Conservation (phyloP, 1,140 invertebrate genomes). For the Calephelis virginiensis region DNA sequence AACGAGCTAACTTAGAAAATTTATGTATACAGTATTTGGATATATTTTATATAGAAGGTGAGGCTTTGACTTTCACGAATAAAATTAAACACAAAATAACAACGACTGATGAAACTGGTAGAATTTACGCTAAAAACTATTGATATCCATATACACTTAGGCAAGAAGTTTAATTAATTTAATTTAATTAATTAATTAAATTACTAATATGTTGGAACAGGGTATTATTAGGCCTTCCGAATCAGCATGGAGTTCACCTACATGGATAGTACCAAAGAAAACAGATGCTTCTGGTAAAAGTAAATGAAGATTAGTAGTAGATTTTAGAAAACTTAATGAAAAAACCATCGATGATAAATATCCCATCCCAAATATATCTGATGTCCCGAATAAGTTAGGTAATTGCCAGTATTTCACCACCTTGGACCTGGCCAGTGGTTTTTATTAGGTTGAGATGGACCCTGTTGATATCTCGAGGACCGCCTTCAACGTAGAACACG, state of each 20-base stretch:
- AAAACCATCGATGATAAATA: slow-evolving; percentile 22
- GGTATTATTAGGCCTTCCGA: background rate
- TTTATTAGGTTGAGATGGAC: no score
- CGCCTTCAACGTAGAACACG: no score
- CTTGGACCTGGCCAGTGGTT: no score
- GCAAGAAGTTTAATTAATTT: slow-evolving; percentile 24
- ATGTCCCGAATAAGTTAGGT: background rate
- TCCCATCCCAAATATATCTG: background rate
- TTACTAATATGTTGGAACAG: slow-evolving; percentile 16
- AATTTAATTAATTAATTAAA: no score
- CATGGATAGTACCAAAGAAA: slow-evolving; percentile 21
- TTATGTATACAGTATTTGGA: slow-evolving; percentile 24
- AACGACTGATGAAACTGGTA: slow-evolving; percentile 14
- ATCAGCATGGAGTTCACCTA: slow-evolving; percentile 19
- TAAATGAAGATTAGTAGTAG: slow-evolving; percentile 21
- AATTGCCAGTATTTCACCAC: no score
- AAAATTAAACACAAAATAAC: slow-evolving; percentile 21
- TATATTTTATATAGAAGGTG: slow-evolving; percentile 23
- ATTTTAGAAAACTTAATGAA: slow-evolving; percentile 21
- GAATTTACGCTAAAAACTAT: slow-evolving; percentile 18
- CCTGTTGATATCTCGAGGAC: no score
- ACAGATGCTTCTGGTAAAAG: slow-evolving; percentile 13
- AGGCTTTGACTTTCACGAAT: slow-evolving; percentile 23
- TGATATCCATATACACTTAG: slow-evolving; percentile 24
- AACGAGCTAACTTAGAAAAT: slow-evolving; percentile 25